Base-by-base conservation (phyloP, 2,113 vertebrate genomes). In the Monopterus albus region DNA sequence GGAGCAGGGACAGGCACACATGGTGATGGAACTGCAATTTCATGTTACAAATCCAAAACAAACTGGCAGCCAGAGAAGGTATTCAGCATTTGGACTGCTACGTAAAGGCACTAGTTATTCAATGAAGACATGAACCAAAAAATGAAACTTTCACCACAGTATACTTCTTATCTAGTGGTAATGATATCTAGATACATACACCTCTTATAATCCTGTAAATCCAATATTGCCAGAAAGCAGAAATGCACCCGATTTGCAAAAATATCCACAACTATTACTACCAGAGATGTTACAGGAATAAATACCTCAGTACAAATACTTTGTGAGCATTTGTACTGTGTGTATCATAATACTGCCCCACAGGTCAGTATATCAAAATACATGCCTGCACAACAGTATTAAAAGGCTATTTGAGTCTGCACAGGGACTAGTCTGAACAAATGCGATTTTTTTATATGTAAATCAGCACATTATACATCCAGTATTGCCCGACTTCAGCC, bases 381-480 rank as follows among this genome's bases (percentile, higher is more conserved):
- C 23, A 59, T 0, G 42, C 39, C 6, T 51, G 33, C 50, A 51
- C 51, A 66, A 43, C 39, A 12, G 4, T 28, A 29, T 51, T 46
- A 25, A 71, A 57, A 55, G 14, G 12, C 28, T 35, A 13, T 42
- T 25, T 3, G 25, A n/a, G 13, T 62, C 43, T 18, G 35, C 50
- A 64, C 42, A n/a, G n/a, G n/a, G n/a, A 28, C 55, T 35, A n/a
- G 18, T 45, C 66, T 33, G 43, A 28, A 47, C 47, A 43, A 29
- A 47, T 7, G 9, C 28, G 42, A 47, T 23, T 28, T n/a, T 5
- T 62, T 25, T 18, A 1, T 26, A 17, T 13, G 33, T 21, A 25
- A 56, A 60, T 70, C 47, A 40, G 21, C 42, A 36, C 73, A 47
- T 49, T 23, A 10, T 12, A 20, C 0, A 57, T 43, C 12, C 20